phyloP scores from a whole-genome alignment of 2,113 vertebrate species.

The Charina bottae region DNA sequence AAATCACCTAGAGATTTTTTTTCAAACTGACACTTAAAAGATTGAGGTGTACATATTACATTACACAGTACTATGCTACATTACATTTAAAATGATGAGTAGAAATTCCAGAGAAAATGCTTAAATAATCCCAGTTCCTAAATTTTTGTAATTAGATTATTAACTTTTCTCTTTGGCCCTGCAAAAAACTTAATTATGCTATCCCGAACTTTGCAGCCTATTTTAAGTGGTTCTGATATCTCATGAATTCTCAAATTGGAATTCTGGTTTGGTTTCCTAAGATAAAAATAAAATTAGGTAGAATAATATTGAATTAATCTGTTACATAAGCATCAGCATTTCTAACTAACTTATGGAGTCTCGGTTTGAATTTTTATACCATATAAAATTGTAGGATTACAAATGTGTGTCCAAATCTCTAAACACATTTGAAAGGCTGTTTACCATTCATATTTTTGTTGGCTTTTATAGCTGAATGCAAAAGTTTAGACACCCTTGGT shows the following conservation, averaged over 20 bases:
- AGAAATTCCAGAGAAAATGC: not conserved
- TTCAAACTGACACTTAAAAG: conserved; percentile 2
- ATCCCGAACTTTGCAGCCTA: not conserved
- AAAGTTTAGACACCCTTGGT: not conserved
- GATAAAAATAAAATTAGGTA: not conserved
- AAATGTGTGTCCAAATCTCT: not conserved
- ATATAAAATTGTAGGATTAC: not conserved
- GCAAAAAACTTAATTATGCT: not conserved
- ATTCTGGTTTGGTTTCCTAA: not conserved
- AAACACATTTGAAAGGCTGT: not conserved
- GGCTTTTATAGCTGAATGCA: not conserved
- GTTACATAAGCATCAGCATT: not conserved
- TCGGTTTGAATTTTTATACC: not conserved
- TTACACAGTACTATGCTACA: not conserved
- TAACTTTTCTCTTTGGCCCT: not conserved
- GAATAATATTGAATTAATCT: not conserved
- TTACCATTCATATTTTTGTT: not conserved
- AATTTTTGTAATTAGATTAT: not conserved
- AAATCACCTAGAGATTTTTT: not conserved
- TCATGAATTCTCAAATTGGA: not conserved
- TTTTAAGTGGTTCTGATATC: not conserved
- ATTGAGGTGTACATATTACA: not conserved
- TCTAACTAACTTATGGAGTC: not conserved
- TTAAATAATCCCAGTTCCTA: not conserved
- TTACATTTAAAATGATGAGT: not conserved